phyloP scores from a whole-genome alignment of 2,797 vertebrate genomes.

The Falco berigora region DNA sequence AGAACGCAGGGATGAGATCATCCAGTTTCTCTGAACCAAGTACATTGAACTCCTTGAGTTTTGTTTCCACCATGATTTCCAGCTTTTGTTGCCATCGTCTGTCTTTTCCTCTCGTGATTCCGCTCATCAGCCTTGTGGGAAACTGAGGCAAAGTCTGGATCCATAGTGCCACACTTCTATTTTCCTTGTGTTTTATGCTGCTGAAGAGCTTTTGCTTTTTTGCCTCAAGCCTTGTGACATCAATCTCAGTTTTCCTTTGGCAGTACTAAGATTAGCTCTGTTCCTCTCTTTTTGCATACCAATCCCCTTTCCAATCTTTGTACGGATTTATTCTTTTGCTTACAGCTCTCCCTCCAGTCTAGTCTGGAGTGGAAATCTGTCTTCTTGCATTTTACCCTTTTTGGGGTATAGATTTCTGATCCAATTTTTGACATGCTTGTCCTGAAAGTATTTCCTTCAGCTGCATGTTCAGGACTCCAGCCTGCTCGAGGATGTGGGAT shows the following conservation, averaged over 20 bases:
- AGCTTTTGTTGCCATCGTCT: not conserved
- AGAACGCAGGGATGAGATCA: not conserved
- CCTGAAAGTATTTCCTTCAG: not conserved
- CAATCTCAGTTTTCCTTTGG: not conserved
- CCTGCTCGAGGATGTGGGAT: not conserved
- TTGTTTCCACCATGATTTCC: conserved; percentile 28
- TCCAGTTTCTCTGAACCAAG: not conserved
- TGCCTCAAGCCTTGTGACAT: not conserved
- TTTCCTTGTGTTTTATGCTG: not conserved
- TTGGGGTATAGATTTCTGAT: not conserved
- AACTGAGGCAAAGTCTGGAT: not conserved
- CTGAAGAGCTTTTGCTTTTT: not conserved
- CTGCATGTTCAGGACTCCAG: not conserved
- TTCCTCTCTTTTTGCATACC: not conserved
- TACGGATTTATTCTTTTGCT: not conserved
- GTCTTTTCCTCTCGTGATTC: not conserved
- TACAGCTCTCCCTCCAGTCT: not conserved
- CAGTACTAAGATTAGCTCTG: not conserved
- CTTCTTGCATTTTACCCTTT: not conserved
- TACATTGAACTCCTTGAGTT: not conserved
- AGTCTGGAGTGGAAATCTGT: not conserved
- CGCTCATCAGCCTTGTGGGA: not conserved
- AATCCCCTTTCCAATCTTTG: not conserved
- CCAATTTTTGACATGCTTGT: not conserved
- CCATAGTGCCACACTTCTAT: not conserved